Evolutionary conservation across 2,888 invertebrate genomes (phyloP), one percentile per base, ranked within the genome.

Genomic region (Antheraea yamamai): DNA sequence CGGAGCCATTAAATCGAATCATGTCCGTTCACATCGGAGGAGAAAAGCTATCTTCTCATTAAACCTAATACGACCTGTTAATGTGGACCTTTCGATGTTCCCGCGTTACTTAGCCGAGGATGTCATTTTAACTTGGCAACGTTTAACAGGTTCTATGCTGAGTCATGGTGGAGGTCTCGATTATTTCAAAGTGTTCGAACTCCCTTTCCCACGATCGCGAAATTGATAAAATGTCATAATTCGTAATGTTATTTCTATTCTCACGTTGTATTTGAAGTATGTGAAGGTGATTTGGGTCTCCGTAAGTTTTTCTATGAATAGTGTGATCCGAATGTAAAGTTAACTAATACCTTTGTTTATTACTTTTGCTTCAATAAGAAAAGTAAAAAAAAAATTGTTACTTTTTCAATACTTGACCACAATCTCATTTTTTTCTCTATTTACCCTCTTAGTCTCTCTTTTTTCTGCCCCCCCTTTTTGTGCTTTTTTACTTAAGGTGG

Each of bases 31-130:
- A 92, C 91, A 84, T 93, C 90, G 85, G 84, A 85, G 81, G 82
- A 90, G 91, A 92, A 91, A 92, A 91, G 89, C 89, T 90, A 92
- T 93, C 94, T 92, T 89, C 90, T 91, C 92, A 93, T 94, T 94
- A 93, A 78, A 77, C 77, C 77, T 85, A 85, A 84, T 85, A 83
- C 81, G 85, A 14, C 74, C 47, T 71, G 8, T 72, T 35, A 72
- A 35, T 20, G n/a, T 18, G 61, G 47, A 7, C 61, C 71, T 2
- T 61, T 47, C 4, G 47, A 51, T 23, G 26, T 47, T 75, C 39
- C 58, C 39, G 7, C 23, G 47, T 26, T 39, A n/a, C 72, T 61
- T 26, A 30, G 71, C 18, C 51, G 30, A 26, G 55, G 66, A 72
- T 8, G 35, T 68, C 72, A 74, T 66, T 30, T 61, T 77, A 78